phyloP scores from a whole-genome alignment of 2,888 invertebrate species.

The Argyra leucocephala region DNA sequence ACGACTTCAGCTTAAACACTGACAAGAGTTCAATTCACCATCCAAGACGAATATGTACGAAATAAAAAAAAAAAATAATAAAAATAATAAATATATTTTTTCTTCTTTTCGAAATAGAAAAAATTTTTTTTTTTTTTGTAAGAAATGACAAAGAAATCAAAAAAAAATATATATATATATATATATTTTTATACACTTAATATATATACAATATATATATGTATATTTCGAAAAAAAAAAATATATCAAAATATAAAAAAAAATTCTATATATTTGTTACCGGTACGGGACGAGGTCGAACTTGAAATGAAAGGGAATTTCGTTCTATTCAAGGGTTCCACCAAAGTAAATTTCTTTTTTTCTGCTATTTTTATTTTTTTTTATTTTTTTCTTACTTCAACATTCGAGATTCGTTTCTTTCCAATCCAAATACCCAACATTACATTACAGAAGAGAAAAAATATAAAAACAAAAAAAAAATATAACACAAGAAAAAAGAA shows the following conservation, averaged over 20 bases:
- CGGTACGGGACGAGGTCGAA: constrained; percentile 30
- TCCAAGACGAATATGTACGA: neutral
- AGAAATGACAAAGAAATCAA: constrained; percentile 5
- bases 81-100: too few species aligned
- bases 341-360: neutral
- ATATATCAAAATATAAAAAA: constrained; percentile 10
- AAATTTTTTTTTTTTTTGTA: too few species aligned
- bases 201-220: too few species aligned
- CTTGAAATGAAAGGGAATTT: constrained; percentile 33
- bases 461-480: constrained; percentile 17
- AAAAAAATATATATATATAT: too few species aligned
- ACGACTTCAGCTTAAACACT: constrained; percentile 1
- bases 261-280: constrained; percentile 17
- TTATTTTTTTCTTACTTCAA: neutral
- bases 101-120: neutral
- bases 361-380: neutral
- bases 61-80: neutral
- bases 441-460: constrained; percentile 14
- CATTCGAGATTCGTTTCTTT: constrained; percentile 1
- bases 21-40: neutral
- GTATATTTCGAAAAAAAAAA: neutral
- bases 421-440: neutral
- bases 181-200: too few species aligned
- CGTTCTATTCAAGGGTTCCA: constrained; percentile 26
- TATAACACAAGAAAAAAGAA: constrained; percentile 22